Evolutionary conservation across 37 sponge, comb jelly and placozoan species (phyloP).

Genomic region (Mnemiopsis leidyi): DNA sequence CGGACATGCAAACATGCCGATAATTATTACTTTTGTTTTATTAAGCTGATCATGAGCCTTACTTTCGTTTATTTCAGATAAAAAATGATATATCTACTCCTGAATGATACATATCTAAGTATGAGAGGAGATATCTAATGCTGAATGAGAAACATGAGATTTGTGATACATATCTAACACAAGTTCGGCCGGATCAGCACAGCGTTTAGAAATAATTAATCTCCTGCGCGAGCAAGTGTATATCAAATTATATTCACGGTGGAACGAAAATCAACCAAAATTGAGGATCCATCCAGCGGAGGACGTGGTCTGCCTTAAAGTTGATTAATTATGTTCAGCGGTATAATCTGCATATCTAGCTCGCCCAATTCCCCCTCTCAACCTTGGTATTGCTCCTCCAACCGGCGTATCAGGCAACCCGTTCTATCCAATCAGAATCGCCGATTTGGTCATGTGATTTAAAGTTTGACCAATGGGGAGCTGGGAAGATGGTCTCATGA

Average conservation of each 20-base stretch:
- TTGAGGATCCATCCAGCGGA: background rate
- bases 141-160: too few relatives aligned
- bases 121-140: too few relatives aligned
- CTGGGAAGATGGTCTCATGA: background rate
- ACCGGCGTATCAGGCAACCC: background rate
- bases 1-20: too few relatives aligned
- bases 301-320: background rate
- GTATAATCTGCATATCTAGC: constrained; percentile 1
- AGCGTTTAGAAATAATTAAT: background rate
- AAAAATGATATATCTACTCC: too few relatives aligned
- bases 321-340: constrained; percentile 51
- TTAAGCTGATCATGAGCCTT: too few relatives aligned
- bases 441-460: background rate
- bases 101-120: too few relatives aligned
- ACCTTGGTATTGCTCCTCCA: background rate
- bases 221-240: background rate
- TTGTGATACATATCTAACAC: too few relatives aligned
- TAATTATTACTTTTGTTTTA: too few relatives aligned
- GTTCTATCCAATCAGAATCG: background rate
- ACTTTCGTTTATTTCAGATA: too few relatives aligned
- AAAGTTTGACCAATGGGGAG: background rate
- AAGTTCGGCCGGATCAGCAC: too few relatives aligned
- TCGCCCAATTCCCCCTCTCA: background rate
- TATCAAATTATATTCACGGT: background rate
- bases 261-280: constrained; percentile 2